Evolutionary conservation across 2,888 invertebrate species (phyloP).

Genomic region (Drosophila niveifrons): DNA sequence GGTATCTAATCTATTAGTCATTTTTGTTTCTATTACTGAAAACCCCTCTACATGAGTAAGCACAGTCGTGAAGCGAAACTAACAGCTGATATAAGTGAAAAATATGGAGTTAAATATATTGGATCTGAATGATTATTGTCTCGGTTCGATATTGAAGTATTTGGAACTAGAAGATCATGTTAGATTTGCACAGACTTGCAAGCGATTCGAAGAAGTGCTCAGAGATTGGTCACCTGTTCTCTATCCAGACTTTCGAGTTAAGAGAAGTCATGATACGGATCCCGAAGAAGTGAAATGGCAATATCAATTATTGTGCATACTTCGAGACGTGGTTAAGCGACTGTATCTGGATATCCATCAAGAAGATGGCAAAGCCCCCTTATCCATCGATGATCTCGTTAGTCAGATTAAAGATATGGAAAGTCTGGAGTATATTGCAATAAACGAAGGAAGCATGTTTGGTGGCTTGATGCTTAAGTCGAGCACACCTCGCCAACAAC

Average conservation of each 20-base stretch:
- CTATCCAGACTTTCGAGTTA: slow-evolving; percentile 24
- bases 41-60: not conserved
- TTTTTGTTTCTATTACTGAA: not conserved
- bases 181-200: slow-evolving; percentile 27
- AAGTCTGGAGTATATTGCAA: slow-evolving; percentile 30
- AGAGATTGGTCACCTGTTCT: slow-evolving; percentile 27
- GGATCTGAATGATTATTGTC: slow-evolving; percentile 39
- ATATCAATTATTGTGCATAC: slow-evolving; percentile 24
- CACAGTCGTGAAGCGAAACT: not conserved
- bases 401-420: slow-evolving; percentile 23
- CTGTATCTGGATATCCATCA: slow-evolving; percentile 21
- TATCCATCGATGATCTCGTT: slow-evolving; percentile 20
- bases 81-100: not conserved
- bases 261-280: not conserved
- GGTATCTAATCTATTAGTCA: slow-evolving; percentile 26
- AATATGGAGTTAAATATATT: slow-evolving; percentile 30
- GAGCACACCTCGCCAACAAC: not conserved
- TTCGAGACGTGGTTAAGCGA: slow-evolving; percentile 19
- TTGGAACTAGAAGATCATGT: slow-evolving; percentile 28
- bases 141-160: slow-evolving; percentile 28
- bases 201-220: slow-evolving; percentile 14
- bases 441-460: slow-evolving; percentile 18
- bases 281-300: slow-evolving; percentile 4
- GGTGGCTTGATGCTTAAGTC: not conserved
- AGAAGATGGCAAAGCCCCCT: not conserved